Base-by-base conservation (phyloP, 2,113 vertebrate genomes). In the Pyrgilauda ruficollis region DNA sequence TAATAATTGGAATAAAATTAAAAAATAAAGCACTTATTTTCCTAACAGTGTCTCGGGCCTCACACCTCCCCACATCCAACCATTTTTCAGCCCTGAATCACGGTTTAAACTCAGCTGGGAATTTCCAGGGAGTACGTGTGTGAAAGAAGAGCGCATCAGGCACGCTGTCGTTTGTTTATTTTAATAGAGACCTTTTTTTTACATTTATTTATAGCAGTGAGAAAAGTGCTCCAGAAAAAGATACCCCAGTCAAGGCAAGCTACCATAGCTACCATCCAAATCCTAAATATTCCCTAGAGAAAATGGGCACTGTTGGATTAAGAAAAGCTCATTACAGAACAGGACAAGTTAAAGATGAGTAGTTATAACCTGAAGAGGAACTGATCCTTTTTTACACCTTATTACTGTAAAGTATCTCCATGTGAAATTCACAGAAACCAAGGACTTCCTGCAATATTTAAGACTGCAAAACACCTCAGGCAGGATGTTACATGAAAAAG, bases 181-280 rank as follows among this genome's bases (percentile, higher is more conserved):
- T 97, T 97, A 97, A 95, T 53, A 91, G 66, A 92, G 95, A 79
- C 0, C 1, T 20, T 70, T 46, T 46, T 96, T 96, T 96, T 74
- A 89, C 84, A 92, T 69, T 92, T 67, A 92, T 94, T 94, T 95
- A 89, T 28, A 96, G 92, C 70, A 70, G 72, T 59, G 76, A 85
- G 89, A 87, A 85, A 82, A 95, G 73, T 90, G 83, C 43, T 81
- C 93, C 92, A 88, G 62, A 94, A 96, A 46, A 80, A 90, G 92
- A 95, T 59, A 61, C 13, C 70, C 82, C 79, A 64, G 58, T 13
- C 81, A 56, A 85, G 72, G 66, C 63, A 89, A 73, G 84, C 78
- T 95, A 72, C 59, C 49, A 58, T 7, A 92, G 16, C 58, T 50
- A 43, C 31, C 83, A 53, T 68, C 79, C 37, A 19, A 56, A 74